A percentile compares a stretch with the other conserved stretches of the same genome.
Evolutionary conservation across 2,888 invertebrate genomes (phyloP).

Genomic region (Drosophila conformis): DNA sequence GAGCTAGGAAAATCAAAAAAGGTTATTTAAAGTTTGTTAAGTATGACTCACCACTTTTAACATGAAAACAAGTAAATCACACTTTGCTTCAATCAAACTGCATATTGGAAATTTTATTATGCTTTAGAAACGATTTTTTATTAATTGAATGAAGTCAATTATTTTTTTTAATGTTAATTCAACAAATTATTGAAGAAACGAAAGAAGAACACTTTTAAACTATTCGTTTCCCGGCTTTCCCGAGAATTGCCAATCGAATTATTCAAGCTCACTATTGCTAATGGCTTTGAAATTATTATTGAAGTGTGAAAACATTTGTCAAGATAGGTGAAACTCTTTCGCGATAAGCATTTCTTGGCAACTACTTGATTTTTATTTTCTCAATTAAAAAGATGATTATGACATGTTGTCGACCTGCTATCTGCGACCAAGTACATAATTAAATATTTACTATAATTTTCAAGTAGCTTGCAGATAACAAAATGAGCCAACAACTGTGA

Average conservation of each 20-base stretch:
- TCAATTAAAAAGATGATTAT: constrained; percentile 32
- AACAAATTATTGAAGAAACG: not conserved
- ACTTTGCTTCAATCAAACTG: not conserved
- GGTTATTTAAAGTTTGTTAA: not conserved
- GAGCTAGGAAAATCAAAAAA: not conserved
- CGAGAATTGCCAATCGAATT: not conserved
- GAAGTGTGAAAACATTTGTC: constrained; percentile 16
- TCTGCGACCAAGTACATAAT: constrained; percentile 20
- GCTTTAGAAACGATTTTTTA: not conserved
- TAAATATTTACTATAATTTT: constrained; percentile 51
- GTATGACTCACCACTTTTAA: not conserved
- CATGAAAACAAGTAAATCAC: not conserved
- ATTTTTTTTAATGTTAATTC: no score
- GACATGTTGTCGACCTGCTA: constrained; percentile 12
- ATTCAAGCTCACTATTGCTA: not conserved
- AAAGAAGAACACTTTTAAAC: not conserved
- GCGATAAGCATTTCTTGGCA: constrained; percentile 28
- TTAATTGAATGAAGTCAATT: no score
- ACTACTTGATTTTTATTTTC: constrained; percentile 6
- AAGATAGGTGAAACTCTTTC: not conserved
- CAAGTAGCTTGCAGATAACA: constrained; percentile 34
- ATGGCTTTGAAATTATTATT: constrained; percentile 14
- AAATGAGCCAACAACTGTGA: constrained; percentile 18
- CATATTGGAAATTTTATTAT: not conserved
- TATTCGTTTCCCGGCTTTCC: not conserved